Evolutionary conservation across 2,888 invertebrate genomes (phyloP).

Genomic region (Agapetus fuscipes): DNA sequence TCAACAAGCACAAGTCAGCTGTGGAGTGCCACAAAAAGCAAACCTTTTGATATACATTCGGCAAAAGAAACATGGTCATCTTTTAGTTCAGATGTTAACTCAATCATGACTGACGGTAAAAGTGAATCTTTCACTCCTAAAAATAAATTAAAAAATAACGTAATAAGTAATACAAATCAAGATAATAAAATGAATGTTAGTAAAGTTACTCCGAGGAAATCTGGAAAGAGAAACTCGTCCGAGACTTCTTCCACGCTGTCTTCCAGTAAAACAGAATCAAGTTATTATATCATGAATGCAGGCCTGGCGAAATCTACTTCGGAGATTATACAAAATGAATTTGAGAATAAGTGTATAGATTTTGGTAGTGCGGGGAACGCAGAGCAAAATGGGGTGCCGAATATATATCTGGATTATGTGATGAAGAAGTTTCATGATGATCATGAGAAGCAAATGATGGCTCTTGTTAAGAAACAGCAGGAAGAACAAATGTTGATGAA

Average conservation of each 20-base stretch:
- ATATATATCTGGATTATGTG: slow-evolving; percentile 15
- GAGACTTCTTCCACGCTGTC: slow-evolving; percentile 5
- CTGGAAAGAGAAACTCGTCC: background rate
- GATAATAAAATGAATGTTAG: too few species aligned
- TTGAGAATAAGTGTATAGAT: slow-evolving; percentile 13
- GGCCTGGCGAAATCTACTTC: background rate
- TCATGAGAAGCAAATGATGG: slow-evolving; percentile 53
- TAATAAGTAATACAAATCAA: slow-evolving; percentile 1
- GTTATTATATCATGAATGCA: too few species aligned
- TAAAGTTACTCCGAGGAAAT: background rate
- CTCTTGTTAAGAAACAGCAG: slow-evolving; percentile 52
- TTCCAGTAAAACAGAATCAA: background rate
- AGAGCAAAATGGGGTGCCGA: slow-evolving; percentile 20
- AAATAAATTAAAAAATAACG: too few species aligned
- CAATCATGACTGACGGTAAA: slow-evolving; percentile 25
- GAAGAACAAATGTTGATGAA: slow-evolving; percentile 53
- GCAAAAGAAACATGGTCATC: slow-evolving; percentile 45
- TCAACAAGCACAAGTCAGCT: slow-evolving; percentile 25
- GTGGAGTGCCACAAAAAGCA: slow-evolving; percentile 7
- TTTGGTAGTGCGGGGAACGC: slow-evolving; percentile 2
- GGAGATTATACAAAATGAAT: slow-evolving; percentile 14
- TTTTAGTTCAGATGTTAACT: slow-evolving; percentile 30
- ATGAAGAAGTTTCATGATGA: slow-evolving; percentile 44
- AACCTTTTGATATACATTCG: slow-evolving; percentile 38
- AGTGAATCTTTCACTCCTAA: slow-evolving; percentile 18